A percentile compares a stretch with the other conserved stretches of the same genome.
phyloP scores from a whole-genome alignment of 92 coral and sea anemone species.

The Chrysogorgia sp. region DNA sequence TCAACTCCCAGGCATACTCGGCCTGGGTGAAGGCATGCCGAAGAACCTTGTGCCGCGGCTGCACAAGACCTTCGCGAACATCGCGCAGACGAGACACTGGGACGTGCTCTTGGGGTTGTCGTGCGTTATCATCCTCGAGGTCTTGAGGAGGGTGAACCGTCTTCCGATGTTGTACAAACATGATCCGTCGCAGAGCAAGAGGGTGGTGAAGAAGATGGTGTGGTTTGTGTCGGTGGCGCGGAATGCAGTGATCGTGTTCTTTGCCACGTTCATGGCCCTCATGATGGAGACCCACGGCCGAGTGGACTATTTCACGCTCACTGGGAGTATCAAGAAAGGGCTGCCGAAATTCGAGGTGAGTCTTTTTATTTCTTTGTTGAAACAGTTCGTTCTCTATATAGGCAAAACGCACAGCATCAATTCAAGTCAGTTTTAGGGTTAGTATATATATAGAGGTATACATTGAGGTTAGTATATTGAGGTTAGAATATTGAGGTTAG shows the following conservation, averaged over 20 bases:
- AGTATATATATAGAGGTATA: no score
- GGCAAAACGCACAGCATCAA: no score
- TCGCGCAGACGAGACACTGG: constrained; percentile 79
- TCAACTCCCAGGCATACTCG: constrained; percentile 88
- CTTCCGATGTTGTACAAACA: constrained; percentile 69
- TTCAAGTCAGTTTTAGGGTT: no score
- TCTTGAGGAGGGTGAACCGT: constrained; percentile 78
- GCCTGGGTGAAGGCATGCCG: constrained; percentile 69
- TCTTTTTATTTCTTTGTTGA: not conserved
- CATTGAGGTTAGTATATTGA: no score
- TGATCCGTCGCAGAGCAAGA: constrained; percentile 62
- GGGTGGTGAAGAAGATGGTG: constrained; percentile 70
- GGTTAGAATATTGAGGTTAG: no score
- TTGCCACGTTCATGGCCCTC: constrained; percentile 71
- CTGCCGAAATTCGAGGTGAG: constrained; percentile 86
- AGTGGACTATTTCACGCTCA: constrained; percentile 71
- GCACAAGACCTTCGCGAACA: constrained; percentile 78
- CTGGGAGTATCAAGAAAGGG: constrained; percentile 77
- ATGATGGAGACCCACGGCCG: constrained; percentile 71
- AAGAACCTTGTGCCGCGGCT: constrained; percentile 74
- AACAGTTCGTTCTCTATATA: not conserved
- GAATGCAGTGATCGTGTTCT: constrained; percentile 75
- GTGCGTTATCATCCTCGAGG: constrained; percentile 65
- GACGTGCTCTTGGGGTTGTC: constrained; percentile 79
- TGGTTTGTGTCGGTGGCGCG: constrained; percentile 81